Evolutionary conservation across 2,888 invertebrate species (phyloP).

Genomic region (Eupeodes latifasciatus): DNA sequence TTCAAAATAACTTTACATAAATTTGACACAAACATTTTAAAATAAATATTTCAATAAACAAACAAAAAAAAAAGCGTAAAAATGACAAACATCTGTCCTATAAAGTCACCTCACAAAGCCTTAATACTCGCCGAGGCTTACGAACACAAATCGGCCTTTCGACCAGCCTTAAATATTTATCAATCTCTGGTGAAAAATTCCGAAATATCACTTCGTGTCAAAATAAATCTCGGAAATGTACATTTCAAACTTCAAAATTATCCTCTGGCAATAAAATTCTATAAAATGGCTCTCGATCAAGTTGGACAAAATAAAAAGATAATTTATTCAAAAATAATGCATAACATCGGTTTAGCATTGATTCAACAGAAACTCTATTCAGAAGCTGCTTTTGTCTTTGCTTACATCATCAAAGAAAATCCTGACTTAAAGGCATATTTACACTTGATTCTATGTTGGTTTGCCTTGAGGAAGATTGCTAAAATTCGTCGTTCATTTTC

Average conservation of each 20-base stretch:
- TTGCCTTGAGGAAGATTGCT: slow-evolving; percentile 5
- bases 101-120: slow-evolving; percentile 18
- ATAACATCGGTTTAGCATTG: slow-evolving; percentile 65
- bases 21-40: background rate
- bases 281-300: slow-evolving; percentile 73
- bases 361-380: slow-evolving; percentile 59
- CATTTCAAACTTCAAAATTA: slow-evolving; percentile 60
- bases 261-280: slow-evolving; percentile 54
- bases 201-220: slow-evolving; percentile 61
- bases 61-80: background rate
- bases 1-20: background rate
- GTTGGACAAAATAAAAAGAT: slow-evolving; percentile 60
- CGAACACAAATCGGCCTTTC: slow-evolving; percentile 46
- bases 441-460: slow-evolving; percentile 53
- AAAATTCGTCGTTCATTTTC: slow-evolving; percentile 47
- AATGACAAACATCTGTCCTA: slow-evolving; percentile 11
- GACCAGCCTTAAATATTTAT: slow-evolving; percentile 54
- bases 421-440: slow-evolving; percentile 52
- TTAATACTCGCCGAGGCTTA: slow-evolving; percentile 52
- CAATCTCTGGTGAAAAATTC: slow-evolving; percentile 44
- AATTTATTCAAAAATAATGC: slow-evolving; percentile 57
- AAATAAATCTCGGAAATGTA: slow-evolving; percentile 69
- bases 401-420: slow-evolving; percentile 54
- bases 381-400: slow-evolving; percentile 51
- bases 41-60: background rate